Base-by-base conservation (phyloP, 1,140 invertebrate species). In the Schmidtea mediterranea region DNA sequence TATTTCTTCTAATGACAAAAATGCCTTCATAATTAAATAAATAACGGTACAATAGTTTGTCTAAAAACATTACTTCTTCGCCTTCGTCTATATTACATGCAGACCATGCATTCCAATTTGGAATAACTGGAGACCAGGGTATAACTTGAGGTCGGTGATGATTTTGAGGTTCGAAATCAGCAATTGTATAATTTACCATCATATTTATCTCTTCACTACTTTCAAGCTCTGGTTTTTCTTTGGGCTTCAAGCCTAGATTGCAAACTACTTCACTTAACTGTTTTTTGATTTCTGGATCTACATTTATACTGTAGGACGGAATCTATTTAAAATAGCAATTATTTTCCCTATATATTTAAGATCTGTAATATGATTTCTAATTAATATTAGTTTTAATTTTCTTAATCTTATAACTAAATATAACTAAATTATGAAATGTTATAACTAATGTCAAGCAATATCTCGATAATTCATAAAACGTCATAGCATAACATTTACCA, bases 71-170 rank as follows among this genome's bases (percentile, higher is more conserved):
- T 32, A 51, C 36, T 38, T 24, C 15, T 18, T 15, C 15, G 46
- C 77, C 83, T 59, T 87, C 82, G 56, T 90, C 87, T 56, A 94
- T 89, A 60, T 92, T 92, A 57, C 79, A 83, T 0, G 74, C 76
- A 21, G 74, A 77, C 86, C 86, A 94, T 8, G 86, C 76, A 67
- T 95, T 89, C 86, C 87, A 95, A 63, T 95, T 95, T 10, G 73
- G 73, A 53, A 78, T 74, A 0, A 87, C 86, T 1, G 90, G 89
- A 1, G 82, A 81, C 87, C 87, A 95, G 1, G 82, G 75, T 13
- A 95, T 81, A 0, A 87, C 78, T 12, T 79, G 78, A 1, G 55
- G 18, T 70, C 73, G 15, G 65, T 59, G 43, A 46, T 71, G 69
- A 0, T 69, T 71, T 1, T 69, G 61, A 46, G 60, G 71, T 62